Base-by-base conservation (phyloP, 2,888 invertebrate species). In the Drosophila crucigera region DNA sequence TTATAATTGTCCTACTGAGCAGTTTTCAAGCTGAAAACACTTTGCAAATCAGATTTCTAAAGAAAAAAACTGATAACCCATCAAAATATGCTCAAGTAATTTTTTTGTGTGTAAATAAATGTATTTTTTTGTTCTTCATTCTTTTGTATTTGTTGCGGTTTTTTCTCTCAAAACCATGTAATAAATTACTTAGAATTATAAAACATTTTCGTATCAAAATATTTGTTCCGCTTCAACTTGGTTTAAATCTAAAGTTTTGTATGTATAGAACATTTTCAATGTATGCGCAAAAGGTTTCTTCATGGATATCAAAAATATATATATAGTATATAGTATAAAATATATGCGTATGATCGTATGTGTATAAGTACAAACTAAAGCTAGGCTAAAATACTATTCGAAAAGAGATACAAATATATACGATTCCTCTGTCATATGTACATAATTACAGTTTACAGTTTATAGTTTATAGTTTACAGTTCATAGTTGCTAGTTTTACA, bases 171-270 rank as follows among this genome's bases (percentile, higher is more conserved):
- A 62, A 25, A 71, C 77, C 80, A 80, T 83, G 71, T 62, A 91
- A 91, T 91, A 91, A 91, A 91, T 91, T 79, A 80, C 90, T 91
- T 90, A 91, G 86, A 89, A 91, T 80, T 91, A 91, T 82, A 91
- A 91, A 91, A 91, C 91, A 91, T 86, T 89, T 90, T 74, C 80
- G 80, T 89, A 85, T 86, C 82, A 91, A 90, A 89, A 87, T 85
- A 90, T 72, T 62, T 64, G 53, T 62, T 62, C 25, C 50, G 41
- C 47, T 55, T 72, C 53, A 61, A 60, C 39, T 67, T 54, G 35
- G 30, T 31, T 80, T 58, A 56, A 9, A 50, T 35, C 69, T 75
- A 70, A 47, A 22, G 37, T 58, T 56, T 50, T 70, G 49, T 61
- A 31, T 60, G 53, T 76, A 50, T 63, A 71, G 69, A 83, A 89